Base-by-base conservation (phyloP, 2,113 vertebrate species). In the Anoura caudifer region DNA sequence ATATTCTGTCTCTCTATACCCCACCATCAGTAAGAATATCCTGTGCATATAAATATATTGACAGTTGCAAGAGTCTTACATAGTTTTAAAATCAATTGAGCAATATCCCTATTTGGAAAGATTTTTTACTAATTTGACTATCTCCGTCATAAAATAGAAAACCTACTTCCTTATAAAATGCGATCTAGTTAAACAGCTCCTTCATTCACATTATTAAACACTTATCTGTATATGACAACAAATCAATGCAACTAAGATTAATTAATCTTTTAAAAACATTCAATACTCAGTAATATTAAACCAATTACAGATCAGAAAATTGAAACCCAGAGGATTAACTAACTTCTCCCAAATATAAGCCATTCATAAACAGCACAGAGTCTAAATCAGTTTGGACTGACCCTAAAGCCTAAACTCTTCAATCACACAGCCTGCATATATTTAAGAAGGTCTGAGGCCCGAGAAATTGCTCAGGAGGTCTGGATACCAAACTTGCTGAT, bases 61-160 rank as follows among this genome's bases (percentile, higher is more conserved):
- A 86, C 20, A 17, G 24, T 50, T 84, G n/a, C 10, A 88, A 83
- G 59, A 65, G 45, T 56, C 50, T 93, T 82, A 86, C 7, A 31
- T 13, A 84, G 36, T 63, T 84, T 91, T 61, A 50, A 93, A 76
- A 38, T 94, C 87, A 95, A 69, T 15, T 54, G 28, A 84, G 17
- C n/a, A 95, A 96, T 70, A 90, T 43, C 50, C 79, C n/a, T 87
- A 85, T 70, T 90, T 90, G 14, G 47, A 92, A 90, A 90, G n/a
- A 43, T 54, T 67, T 89, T 79, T 89, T 52, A 76, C 22, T 83
- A 72, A 94, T 8, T 80, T 84, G 19, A 91, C 36, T 81, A 67
- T 15, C 9, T 90, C 45, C 77, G 28, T 91, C n/a, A 91, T 90
- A 36, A 94, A 92, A 70, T 63, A 26, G 26, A 65, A 83, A 97